Evolutionary conservation across 2,888 invertebrate species (phyloP).

Genomic region (Psylliodes chrysocephalus): DNA sequence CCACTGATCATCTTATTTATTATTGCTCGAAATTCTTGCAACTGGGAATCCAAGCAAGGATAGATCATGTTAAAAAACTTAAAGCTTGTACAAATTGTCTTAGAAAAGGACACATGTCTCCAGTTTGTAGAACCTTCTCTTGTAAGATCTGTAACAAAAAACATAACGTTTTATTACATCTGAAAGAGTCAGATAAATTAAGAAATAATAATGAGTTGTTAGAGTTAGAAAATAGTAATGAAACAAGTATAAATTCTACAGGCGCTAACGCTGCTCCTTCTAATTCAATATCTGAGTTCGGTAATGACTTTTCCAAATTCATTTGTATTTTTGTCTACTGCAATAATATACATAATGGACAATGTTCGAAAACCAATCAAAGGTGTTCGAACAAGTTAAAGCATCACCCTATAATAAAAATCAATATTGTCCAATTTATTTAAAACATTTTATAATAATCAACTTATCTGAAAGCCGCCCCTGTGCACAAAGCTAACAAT

Average conservation of each 20-base stretch:
- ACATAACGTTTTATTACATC: conserved; percentile 15
- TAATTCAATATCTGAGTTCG: conserved; percentile 4
- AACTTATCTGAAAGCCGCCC: no score
- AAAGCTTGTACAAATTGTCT: conserved; percentile 20
- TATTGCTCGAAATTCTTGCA: conserved; percentile 1
- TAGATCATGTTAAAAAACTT: conserved; percentile 7
- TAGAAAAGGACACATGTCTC: conserved; percentile 13
- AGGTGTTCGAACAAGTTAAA: no score
- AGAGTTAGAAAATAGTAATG: not conserved
- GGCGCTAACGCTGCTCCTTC: not conserved
- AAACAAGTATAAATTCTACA: not conserved
- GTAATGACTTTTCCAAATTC: not conserved
- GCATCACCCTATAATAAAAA: no score
- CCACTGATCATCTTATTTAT: conserved; percentile 5
- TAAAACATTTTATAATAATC: no score
- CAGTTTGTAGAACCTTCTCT: conserved; percentile 7
- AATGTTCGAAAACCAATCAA: no score
- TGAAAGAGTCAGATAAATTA: not conserved
- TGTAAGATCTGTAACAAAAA: conserved; percentile 23
- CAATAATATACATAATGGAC: conserved; percentile 5
- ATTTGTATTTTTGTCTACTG: conserved; percentile 14
- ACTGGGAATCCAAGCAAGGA: not conserved
- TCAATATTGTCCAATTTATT: no score
- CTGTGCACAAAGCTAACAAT: no score
- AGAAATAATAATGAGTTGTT: not conserved